Evolutionary conservation across 2,797 vertebrate species (phyloP), one percentile per base, ranked within the genome.

Genomic region (Chiroxiphia lanceolata): DNA sequence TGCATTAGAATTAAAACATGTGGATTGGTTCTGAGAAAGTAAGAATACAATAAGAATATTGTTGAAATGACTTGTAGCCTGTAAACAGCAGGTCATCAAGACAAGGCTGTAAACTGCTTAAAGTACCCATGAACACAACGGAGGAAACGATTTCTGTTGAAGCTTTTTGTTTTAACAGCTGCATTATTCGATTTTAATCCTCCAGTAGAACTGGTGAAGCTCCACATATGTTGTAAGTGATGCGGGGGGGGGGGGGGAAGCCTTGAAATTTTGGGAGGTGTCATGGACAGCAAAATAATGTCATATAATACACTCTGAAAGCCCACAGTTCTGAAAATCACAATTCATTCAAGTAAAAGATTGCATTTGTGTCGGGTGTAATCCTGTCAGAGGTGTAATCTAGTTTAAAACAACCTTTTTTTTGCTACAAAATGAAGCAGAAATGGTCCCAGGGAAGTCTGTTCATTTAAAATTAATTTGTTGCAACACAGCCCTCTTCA

Each of bases 391-490:
- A 69, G 44, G 67, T 78, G 27, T 74, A 90, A 86, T 74, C 60
- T 91, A 74, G 67, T 86, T 90, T 70, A 70, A 94, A 90, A 59
- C 23, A 51, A 44, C 18, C 53, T 54, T 40, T 42, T 59, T 59
- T 54, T 40, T 40, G 10, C 40, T 15, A 40, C 40, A 40, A 40
- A 40, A 76, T 20, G 45, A 60, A 82, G 45, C 60, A 82, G 63
- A 94, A 91, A 44, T 23, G 25, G 84, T 91, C 74, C 25, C 31
- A 67, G 56, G 74, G 50, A 84, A 83, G 47, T n/a, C 33, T 59
- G 65, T 63, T 92, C 3, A 42, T 92, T 91, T 89, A 69, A 91
- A 91, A 90, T 93, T 72, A 76, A 87, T 89, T 87, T 76, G 40
- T 84, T 82, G 50, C 67, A 87, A 74, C 89, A 42, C 21, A 78